Base-by-base conservation (phyloP, 1,140 invertebrate species). In the Plectus sambesii region DNA sequence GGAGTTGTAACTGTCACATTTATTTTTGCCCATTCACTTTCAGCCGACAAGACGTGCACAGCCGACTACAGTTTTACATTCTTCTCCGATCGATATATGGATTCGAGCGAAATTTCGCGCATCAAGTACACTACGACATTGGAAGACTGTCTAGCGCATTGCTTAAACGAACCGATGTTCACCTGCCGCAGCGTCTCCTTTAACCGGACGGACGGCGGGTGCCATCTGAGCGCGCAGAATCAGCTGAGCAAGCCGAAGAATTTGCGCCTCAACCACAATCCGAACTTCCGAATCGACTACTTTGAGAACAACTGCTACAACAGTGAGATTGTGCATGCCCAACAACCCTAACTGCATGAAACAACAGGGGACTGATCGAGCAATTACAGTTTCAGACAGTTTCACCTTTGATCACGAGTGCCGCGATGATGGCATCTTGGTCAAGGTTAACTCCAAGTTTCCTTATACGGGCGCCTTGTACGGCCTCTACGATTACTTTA, bases 221-320 rank as follows among this genome's bases (percentile, higher is more conserved):
- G 64, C 42, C 54, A 61, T 39, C 33, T 67, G 4, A 67, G 63
- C 17, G 41, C 58, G 20, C 57, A 69, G 42, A 68, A 65, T 42
- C 64, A 67, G 42, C 50, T 68, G 17, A 68, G 58, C 25, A 66
- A 68, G 50, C 64, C 64, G 15, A 30, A 47, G 15, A 29, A 51
- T 9, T 61, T 67, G 43, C 52, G 53, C n/a, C 48, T 67, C 29
- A 67, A 67, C 49, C 69, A 67, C 47, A 69, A 67, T 37, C 64
- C 64, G 2, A 67, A 67, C 36, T 67, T 47, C 51, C 55, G 64
- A 25, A 62, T 67, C 35, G 64, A 67, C 36, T 67, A 67, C 45
- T 67, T 69, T 41, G 64, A 67, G 48, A 69, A 69, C 47, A 69
- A 67, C 42, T 67, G 64, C 29, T 61, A 49, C 37, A 67, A 67